A percentile compares a stretch with the other conserved stretches of the same genome.
These are phyloP conservation scores for Leptinotarsa lineolata DNA, from an alignment of 1,140 invertebrate genomes.

Conservation along the genomic window DNA sequence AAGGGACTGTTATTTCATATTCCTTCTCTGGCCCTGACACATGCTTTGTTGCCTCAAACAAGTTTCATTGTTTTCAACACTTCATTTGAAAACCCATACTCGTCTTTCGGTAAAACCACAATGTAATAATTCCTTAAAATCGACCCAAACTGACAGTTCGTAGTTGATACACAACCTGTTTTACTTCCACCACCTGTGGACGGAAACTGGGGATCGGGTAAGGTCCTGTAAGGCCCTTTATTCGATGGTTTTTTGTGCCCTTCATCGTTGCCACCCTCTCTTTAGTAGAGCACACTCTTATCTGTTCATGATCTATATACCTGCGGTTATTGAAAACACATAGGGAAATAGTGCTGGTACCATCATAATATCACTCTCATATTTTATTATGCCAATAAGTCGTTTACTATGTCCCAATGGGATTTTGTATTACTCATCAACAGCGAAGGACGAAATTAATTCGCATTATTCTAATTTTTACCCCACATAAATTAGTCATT, in stretches of 20 bases:
- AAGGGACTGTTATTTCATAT: too few species aligned
- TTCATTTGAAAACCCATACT: too few species aligned
- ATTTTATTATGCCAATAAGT: constrained; percentile 9
- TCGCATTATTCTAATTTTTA: not conserved
- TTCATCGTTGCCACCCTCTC: not conserved
- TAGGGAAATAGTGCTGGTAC: constrained; percentile 1
- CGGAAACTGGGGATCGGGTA: not conserved
- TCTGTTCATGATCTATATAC: constrained; percentile 6
- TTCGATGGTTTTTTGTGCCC: constrained; percentile 7
- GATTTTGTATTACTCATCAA: constrained; percentile 4
- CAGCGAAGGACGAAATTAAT: not conserved
- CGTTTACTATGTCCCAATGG: not conserved
- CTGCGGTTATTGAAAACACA: not conserved
- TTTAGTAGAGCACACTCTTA: not conserved
- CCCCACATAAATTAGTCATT: too few species aligned
- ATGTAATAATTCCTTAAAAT: not conserved
- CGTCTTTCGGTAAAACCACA: not conserved
- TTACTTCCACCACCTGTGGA: not conserved
- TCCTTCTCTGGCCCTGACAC: too few species aligned
- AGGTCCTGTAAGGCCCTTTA: constrained; percentile 5
- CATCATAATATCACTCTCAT: constrained; percentile 8
- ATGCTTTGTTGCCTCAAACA: too few species aligned
- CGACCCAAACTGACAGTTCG: not conserved
- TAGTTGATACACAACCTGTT: not conserved
- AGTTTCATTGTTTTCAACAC: too few species aligned